phyloP scores from a whole-genome alignment of 2,113 vertebrate genomes.

The Heterocephalus glaber region DNA sequence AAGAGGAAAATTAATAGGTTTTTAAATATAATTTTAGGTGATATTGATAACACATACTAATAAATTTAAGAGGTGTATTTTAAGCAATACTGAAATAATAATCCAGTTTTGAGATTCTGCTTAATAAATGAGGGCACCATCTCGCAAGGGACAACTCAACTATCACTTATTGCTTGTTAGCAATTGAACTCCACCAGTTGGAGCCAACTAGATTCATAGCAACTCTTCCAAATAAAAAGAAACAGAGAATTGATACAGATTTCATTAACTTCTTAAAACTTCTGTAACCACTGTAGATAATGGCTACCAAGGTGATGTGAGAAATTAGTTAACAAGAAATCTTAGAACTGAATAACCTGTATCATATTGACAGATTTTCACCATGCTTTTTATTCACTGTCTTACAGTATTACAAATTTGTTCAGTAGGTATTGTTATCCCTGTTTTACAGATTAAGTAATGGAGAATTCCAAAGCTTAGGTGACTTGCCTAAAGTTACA shows the following conservation, averaged over 20 bases:
- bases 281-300: background rate
- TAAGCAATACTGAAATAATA: slow-evolving; percentile 5
- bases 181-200: background rate
- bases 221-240: slow-evolving; percentile 9
- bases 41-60: background rate
- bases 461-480: background rate
- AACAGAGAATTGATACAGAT: background rate
- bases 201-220: background rate
- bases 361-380: background rate
- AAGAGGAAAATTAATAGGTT: slow-evolving; percentile 11
- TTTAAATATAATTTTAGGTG: background rate
- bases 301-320: background rate
- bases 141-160: background rate
- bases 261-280: background rate
- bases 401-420: background rate
- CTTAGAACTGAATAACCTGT: background rate
- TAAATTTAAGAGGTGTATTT: slow-evolving; percentile 9
- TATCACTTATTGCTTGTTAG: background rate
- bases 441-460: background rate
- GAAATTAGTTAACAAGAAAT: slow-evolving; percentile 32
- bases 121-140: background rate
- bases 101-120: background rate
- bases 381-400: background rate
- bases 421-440: background rate
- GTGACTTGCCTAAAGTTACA: background rate